A percentile compares a stretch with the other conserved stretches of the same genome.
These are phyloP conservation scores for Oedothorax gibbosus DNA, from an alignment of 1,140 invertebrate genomes.

Conservation along the genomic window DNA sequence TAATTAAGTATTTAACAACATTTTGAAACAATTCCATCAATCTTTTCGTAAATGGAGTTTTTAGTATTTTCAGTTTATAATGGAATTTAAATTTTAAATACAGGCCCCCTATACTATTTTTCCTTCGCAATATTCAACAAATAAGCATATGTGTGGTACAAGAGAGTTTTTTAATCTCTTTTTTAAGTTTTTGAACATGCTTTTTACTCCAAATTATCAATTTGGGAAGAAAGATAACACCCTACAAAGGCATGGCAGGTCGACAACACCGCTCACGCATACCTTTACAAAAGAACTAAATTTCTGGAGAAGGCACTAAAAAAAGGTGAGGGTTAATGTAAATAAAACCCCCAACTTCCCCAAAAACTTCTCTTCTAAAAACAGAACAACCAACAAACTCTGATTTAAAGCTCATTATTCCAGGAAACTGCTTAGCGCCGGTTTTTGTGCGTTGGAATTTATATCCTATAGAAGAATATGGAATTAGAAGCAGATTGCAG, in stretches of 20 bases:
- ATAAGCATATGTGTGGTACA: too few species aligned
- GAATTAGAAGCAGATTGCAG: neutral
- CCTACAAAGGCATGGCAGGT: neutral
- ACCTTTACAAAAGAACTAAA: neutral
- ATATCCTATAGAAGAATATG: constrained; percentile 20
- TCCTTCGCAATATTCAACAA: too few species aligned
- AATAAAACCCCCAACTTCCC: neutral
- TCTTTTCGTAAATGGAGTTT: too few species aligned
- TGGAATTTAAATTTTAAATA: too few species aligned
- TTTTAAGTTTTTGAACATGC: too few species aligned
- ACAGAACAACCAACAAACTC: constrained; percentile 40
- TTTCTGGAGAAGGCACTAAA: neutral
- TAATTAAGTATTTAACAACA: too few species aligned
- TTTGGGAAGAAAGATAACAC: constrained; percentile 30
- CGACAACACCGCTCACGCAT: constrained; percentile 20
- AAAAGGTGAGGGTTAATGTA: neutral
- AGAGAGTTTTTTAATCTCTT: too few species aligned
- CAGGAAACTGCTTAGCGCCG: constrained; percentile 42
- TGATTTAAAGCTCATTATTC: constrained; percentile 55
- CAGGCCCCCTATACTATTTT: too few species aligned
- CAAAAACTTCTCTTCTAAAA: constrained; percentile 3
- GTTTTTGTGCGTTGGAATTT: constrained; percentile 42
- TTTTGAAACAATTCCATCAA: too few species aligned
- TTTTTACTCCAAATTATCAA: neutral
- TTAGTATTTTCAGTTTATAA: too few species aligned